These are phyloP conservation scores for Chaetodon trifascialis DNA, from an alignment of 2,113 vertebrate genomes.

Conservation along the genomic window DNA sequence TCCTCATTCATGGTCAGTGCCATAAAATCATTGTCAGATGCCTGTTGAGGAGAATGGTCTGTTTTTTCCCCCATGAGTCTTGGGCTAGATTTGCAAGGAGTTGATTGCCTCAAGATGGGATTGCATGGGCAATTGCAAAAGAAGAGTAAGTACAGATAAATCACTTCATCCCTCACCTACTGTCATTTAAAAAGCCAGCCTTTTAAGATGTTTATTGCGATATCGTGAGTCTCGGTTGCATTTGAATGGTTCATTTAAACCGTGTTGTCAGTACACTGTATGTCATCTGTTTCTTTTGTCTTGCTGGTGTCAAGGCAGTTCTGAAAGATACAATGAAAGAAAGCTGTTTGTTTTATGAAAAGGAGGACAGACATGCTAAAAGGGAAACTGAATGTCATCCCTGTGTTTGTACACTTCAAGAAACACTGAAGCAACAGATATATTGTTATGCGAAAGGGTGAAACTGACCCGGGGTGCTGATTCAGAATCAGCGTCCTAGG, in stretches of 20 bases:
- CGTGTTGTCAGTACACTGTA: neutral
- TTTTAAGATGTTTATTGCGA: slow-evolving; percentile 3
- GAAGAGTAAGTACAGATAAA: slow-evolving; percentile 8
- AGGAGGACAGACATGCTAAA: slow-evolving; percentile 19
- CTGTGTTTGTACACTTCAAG: slow-evolving; percentile 16
- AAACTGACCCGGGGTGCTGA: neutral
- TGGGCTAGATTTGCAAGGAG: slow-evolving; percentile 6
- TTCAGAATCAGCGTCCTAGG: neutral
- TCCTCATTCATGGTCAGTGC: slow-evolving; percentile 35
- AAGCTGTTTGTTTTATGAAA: slow-evolving; percentile 21
- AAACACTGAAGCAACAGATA: neutral
- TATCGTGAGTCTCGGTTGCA: neutral
- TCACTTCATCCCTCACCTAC: slow-evolving; percentile 2
- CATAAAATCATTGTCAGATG: slow-evolving; percentile 26
- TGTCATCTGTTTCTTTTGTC: slow-evolving; percentile 33
- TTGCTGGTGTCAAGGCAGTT: slow-evolving; percentile 32
- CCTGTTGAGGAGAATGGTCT: neutral
- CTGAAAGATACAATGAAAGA: slow-evolving; percentile 2
- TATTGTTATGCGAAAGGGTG: neutral
- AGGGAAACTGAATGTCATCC: slow-evolving; percentile 61
- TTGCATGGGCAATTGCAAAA: slow-evolving; percentile 9
- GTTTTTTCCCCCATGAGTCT: neutral
- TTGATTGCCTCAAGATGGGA: slow-evolving; percentile 12
- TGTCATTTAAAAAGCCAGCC: slow-evolving; percentile 14
- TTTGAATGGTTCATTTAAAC: slow-evolving; percentile 18